Evolutionary conservation across 2,113 vertebrate species (phyloP).

Genomic region (Tor tambroides): DNA sequence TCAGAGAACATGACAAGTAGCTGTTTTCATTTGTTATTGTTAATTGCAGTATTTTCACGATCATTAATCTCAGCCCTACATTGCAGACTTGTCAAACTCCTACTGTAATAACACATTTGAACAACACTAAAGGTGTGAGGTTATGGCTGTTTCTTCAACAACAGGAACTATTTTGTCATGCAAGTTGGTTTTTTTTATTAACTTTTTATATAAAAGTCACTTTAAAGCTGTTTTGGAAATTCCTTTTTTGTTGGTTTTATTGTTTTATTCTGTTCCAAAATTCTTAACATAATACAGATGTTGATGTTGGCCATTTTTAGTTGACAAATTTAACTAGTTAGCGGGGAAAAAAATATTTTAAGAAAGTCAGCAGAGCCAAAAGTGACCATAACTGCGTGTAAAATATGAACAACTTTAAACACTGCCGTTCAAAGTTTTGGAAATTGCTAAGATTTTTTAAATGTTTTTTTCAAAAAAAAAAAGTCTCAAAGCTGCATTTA

Average conservation of each 20-base stretch:
- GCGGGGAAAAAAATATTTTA: background rate
- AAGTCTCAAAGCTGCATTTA: background rate
- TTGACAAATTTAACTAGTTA: background rate
- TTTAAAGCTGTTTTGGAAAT: background rate
- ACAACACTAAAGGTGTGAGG: background rate
- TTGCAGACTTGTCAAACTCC: background rate
- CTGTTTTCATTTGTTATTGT: background rate
- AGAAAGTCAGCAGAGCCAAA: background rate
- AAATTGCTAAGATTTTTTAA: background rate
- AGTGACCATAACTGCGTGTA: background rate
- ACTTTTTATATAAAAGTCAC: background rate
- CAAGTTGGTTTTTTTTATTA: background rate
- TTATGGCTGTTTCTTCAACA: background rate
- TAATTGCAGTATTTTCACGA: background rate
- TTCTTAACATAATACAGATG: background rate
- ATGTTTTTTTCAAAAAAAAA: too few relatives aligned
- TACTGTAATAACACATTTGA: background rate
- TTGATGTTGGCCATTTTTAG: background rate
- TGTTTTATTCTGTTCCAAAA: background rate
- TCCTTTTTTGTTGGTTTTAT: background rate
- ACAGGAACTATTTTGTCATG: background rate
- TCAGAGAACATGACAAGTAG: background rate
- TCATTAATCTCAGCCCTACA: background rate
- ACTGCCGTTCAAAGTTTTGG: background rate
- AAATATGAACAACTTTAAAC: too few relatives aligned